A percentile compares a stretch with the other conserved stretches of the same genome.
Conservation (phyloP, 2,888 invertebrate genomes). For the Tortricodes alternella region DNA sequence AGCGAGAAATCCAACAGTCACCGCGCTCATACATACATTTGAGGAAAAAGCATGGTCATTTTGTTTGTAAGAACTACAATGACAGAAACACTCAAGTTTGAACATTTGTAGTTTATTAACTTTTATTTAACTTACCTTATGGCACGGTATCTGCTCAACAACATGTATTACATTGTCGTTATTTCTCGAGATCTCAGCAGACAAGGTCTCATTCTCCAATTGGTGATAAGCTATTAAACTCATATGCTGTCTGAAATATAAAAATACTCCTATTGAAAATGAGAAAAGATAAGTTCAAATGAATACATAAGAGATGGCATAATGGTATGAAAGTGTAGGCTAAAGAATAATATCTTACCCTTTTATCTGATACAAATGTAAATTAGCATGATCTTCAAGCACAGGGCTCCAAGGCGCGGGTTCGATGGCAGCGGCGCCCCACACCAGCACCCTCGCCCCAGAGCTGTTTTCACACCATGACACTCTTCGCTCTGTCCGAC, state of each 20-base stretch:
- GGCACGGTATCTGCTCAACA: constrained; percentile 89
- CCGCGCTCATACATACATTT: too few species aligned
- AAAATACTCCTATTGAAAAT: too few species aligned
- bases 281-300: too few species aligned
- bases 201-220: constrained; percentile 94
- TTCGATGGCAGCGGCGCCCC: constrained; percentile 94
- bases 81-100: too few species aligned
- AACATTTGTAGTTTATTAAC: too few species aligned
- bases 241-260: constrained; percentile 84
- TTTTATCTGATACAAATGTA: constrained; percentile 89
- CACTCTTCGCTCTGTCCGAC: constrained; percentile 69
- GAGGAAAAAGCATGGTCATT: too few species aligned
- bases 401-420: constrained; percentile 97
- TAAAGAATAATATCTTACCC: constrained; percentile 75
- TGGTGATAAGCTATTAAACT: constrained; percentile 91
- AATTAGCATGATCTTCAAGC: constrained; percentile 93
- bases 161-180: constrained; percentile 88
- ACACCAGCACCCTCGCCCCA: constrained; percentile 85
- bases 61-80: too few species aligned
- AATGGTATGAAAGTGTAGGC: too few species aligned
- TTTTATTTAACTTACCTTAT: too few species aligned
- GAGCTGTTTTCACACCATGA: constrained; percentile 62
- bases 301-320: too few species aligned
- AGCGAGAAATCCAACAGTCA: too few species aligned
- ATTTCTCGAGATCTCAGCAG: constrained; percentile 88